A percentile compares a stretch with the other conserved stretches of the same genome.
Evolutionary conservation across 2,113 vertebrate species (phyloP).

Genomic region (Pimephales promelas): DNA sequence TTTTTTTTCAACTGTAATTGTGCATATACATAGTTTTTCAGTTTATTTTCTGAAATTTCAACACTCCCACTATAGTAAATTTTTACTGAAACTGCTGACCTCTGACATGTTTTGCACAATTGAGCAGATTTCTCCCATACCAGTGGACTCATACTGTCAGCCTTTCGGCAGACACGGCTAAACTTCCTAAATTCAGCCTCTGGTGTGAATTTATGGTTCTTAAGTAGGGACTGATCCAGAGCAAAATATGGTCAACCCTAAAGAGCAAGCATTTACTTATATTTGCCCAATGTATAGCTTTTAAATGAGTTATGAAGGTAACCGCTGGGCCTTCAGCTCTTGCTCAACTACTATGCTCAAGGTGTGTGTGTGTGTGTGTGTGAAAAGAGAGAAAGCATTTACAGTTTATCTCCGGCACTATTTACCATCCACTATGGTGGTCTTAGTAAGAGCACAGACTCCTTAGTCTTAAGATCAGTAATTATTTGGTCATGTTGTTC

Average conservation of each 20-base stretch:
- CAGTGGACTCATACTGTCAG: neutral
- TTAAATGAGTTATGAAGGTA: neutral
- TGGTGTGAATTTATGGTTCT: neutral
- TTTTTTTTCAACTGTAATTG: too few species aligned
- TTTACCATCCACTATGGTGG: neutral
- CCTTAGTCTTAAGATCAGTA: neutral
- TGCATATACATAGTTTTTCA: too few species aligned
- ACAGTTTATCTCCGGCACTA: neutral
- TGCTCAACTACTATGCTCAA: neutral
- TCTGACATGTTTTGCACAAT: neutral
- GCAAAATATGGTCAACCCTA: neutral
- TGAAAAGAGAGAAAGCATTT: neutral
- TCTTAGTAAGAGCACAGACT: neutral
- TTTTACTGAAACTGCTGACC: neutral
- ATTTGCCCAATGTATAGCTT: neutral
- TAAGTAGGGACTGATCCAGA: neutral
- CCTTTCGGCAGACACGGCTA: neutral
- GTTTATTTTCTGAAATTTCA: too few species aligned
- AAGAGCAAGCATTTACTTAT: neutral
- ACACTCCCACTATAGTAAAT: neutral
- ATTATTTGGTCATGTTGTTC: conserved; percentile 16
- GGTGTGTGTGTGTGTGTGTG: neutral
- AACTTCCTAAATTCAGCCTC: neutral
- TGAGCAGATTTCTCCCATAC: neutral
- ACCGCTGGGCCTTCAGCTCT: neutral